These are phyloP conservation scores for Habrosyne pyritoides DNA, from an alignment of 2,888 invertebrate genomes.

Conservation along the genomic window DNA sequence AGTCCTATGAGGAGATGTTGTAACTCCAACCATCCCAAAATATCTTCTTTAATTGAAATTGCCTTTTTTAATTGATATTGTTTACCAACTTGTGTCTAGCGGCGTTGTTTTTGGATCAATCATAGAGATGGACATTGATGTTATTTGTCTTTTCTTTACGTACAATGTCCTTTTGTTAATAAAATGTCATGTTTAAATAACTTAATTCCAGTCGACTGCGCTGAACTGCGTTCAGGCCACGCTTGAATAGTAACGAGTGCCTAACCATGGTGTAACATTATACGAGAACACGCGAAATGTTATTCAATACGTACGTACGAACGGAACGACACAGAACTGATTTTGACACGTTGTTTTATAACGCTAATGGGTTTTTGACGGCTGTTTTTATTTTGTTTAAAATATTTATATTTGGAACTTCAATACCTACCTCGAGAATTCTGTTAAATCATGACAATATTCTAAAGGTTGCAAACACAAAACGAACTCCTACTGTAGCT, in stretches of 20 bases:
- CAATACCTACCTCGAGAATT: too few species aligned
- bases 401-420: neutral
- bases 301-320: slow-evolving; percentile 54
- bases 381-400: slow-evolving; percentile 14
- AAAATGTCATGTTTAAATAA: slow-evolving; percentile 56
- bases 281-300: slow-evolving; percentile 64
- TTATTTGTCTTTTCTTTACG: slow-evolving; percentile 4
- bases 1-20: neutral
- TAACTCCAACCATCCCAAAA: neutral
- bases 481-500: too few species aligned
- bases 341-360: slow-evolving; percentile 50
- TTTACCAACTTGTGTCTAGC: neutral
- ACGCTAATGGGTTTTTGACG: slow-evolving; percentile 27
- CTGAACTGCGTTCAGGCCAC: slow-evolving; percentile 31
- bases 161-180: slow-evolving; percentile 13
- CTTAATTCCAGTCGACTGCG: slow-evolving; percentile 64
- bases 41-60: neutral
- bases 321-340: slow-evolving; percentile 44
- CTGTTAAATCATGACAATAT: too few species aligned
- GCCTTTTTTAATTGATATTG: neutral
- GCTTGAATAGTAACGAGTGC: slow-evolving; percentile 39
- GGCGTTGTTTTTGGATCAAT: neutral
- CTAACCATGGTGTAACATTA: slow-evolving; percentile 53
- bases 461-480: too few species aligned
- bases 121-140: neutral